Conservation (phyloP, 2,888 invertebrate species). For the Allygus modestus region DNA sequence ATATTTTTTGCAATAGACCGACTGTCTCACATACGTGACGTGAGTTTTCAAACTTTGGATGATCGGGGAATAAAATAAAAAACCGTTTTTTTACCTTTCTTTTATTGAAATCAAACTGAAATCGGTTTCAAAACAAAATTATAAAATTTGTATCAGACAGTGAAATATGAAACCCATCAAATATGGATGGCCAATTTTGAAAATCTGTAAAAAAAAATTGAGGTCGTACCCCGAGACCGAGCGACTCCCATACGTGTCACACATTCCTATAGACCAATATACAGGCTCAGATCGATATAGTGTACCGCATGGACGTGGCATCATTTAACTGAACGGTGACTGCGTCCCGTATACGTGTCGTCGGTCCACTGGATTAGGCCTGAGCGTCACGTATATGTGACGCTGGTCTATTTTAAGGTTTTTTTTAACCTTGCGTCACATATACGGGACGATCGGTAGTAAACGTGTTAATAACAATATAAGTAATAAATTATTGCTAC, state of each 20-base stretch:
- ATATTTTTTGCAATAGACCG: not conserved
- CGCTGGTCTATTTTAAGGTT: no score
- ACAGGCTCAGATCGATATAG: slow-evolving; percentile 1
- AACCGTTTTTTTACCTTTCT: no score
- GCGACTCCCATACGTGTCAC: not conserved
- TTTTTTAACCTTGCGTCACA: not conserved
- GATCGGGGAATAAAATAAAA: no score
- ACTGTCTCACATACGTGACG: no score
- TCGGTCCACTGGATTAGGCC: not conserved
- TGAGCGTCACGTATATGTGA: not conserved
- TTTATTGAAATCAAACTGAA: no score
- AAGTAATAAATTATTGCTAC: no score
- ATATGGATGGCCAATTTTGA: not conserved
- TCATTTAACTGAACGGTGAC: slow-evolving; percentile 16
- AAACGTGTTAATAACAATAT: no score
- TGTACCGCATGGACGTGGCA: not conserved
- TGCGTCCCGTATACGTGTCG: not conserved
- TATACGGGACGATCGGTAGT: not conserved
- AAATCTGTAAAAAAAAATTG: not conserved
- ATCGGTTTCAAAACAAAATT: not conserved
- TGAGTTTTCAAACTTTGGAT: no score
- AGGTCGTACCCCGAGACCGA: no score
- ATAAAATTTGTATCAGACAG: not conserved
- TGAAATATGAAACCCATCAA: not conserved
- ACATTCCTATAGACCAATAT: not conserved